Percentiles rank a stretch among this genome's conserved stretches.
Conservation (phyloP, 2,113 vertebrate species). For the Pseudorectes ferrugineus region DNA sequence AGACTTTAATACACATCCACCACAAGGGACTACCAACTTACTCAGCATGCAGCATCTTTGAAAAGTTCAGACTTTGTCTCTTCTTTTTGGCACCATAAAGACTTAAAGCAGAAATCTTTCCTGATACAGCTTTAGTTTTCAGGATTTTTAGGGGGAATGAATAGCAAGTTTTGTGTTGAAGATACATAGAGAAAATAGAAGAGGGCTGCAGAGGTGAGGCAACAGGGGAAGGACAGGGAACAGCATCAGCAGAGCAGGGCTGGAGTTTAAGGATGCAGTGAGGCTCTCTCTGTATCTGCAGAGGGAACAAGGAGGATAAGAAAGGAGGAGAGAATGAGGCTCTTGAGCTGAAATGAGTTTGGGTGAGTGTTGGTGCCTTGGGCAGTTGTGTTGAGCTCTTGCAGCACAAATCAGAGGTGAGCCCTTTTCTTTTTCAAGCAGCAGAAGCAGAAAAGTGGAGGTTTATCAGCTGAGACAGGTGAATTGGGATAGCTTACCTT, state of each 20-base stretch:
- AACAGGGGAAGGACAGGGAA: background rate
- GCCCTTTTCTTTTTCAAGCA: background rate
- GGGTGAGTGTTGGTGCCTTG: background rate
- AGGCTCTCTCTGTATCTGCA: background rate
- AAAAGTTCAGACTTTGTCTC: background rate
- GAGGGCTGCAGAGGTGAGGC: background rate
- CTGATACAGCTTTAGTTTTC: background rate
- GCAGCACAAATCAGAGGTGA: background rate
- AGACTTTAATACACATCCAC: background rate
- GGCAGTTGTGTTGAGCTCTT: background rate
- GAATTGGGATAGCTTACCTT: background rate
- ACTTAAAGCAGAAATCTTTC: background rate
- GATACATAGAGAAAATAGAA: background rate
- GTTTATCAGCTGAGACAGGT: conserved; percentile 1
- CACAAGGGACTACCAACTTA: background rate
- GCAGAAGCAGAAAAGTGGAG: background rate
- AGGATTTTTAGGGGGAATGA: background rate
- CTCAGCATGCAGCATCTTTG: background rate
- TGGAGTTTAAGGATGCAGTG: background rate
- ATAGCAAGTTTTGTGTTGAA: background rate
- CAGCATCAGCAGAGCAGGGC: background rate
- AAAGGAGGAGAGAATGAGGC: background rate
- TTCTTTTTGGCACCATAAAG: background rate
- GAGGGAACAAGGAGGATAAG: background rate
- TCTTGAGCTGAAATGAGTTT: background rate